Base-by-base conservation (phyloP, 2,797 vertebrate species). In the Sebastes flavidus region DNA sequence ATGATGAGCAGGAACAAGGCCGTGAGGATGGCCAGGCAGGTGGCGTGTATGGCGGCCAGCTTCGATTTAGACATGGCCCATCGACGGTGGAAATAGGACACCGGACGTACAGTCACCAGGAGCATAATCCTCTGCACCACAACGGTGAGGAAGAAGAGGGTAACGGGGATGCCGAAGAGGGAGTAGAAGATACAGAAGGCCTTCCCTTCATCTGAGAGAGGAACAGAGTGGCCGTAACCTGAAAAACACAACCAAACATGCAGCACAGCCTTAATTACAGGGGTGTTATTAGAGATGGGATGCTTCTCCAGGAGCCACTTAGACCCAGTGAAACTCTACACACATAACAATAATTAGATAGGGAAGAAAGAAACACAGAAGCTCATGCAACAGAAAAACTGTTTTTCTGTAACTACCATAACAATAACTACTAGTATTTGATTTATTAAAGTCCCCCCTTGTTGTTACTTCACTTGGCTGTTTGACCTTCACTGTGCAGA, bases 161-260 rank as follows among this genome's bases (percentile, higher is more conserved):
- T 99, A 82, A 97, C 95, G 0, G 99, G 99, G 87, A 99, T 99
- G 58, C 99, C 99, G 0, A 98, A 91, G 65, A 99, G 88, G 0
- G 97, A 96, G 93, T 99, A 99, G 92, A 99, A 80, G 85, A 99
- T 97, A 81, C 99, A 99, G 93, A 99, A 99, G 60, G 96, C 95
- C 91, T 99, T 99, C 4, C 99, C 98, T 55, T 95, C 98, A 1
- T 99, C 97, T 0, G 99, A 99, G 60, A 99, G 95, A 72, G 99
- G 99, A 83, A 98, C 98, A 0, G 97, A 96, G 93, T 99, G 98
- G 68, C 99, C 98, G 74, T 99, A 99, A 68, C 99, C 99, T 99
- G 94, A 61, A 83, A 42, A 69, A 82, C 34, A 83, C 12, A 78
- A 38, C 10, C 77, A 80, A 58, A 84, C 55, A 65, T 25, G 30